Base-by-base conservation (phyloP, 2,113 vertebrate genomes). In the Hoplias malabaricus region DNA sequence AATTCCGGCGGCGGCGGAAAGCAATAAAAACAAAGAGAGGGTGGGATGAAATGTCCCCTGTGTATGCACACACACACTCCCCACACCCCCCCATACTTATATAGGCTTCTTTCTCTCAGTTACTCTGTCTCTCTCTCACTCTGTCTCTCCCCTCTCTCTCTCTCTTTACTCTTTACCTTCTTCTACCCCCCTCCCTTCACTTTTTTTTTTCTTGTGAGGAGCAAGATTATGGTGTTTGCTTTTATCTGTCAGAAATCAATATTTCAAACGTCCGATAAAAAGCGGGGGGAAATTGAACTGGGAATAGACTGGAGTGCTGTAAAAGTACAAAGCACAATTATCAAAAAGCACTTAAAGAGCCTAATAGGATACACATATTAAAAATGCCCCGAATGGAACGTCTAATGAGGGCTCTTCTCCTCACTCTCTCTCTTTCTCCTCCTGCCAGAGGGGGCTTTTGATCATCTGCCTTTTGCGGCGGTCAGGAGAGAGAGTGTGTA, bases 321-420 rank as follows among this genome's bases (percentile, higher is more conserved):
- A 98, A 99, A 98, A 97, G 95, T 98, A 98, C 98, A 98, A 99
- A 98, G 97, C 95, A 98, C 96, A 98, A 98, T 99, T 98, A 98
- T 99, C 96, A 99, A 98, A 98, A 98, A 96, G 95, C 96, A 98
- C 97, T 98, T 99, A 97, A 96, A 96, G 94, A 90, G 93, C 94
- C 95, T 98, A 97, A 98, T 98, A 96, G 95, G 95, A 96, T 94
- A 96, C 94, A 96, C 96, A 96, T 96, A 99, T 93, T 97, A 97
- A 97, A 98, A 98, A 97, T 96, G 93, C 94, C 94, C n/a, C 93
- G 94, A 96, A 96, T 96, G 95, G 96, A 96, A 53, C 94, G 95
- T 95, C 93, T 94, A 96, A 98, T 96, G 95, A 97, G 95, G 92
- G 92, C 90, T 91, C 92, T 91, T 92, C 81, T 73, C 74, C 69